Evolutionary conservation across 2,113 vertebrate genomes (phyloP), one percentile per base, ranked within the genome.

Genomic region (Psephotus haematonotus): DNA sequence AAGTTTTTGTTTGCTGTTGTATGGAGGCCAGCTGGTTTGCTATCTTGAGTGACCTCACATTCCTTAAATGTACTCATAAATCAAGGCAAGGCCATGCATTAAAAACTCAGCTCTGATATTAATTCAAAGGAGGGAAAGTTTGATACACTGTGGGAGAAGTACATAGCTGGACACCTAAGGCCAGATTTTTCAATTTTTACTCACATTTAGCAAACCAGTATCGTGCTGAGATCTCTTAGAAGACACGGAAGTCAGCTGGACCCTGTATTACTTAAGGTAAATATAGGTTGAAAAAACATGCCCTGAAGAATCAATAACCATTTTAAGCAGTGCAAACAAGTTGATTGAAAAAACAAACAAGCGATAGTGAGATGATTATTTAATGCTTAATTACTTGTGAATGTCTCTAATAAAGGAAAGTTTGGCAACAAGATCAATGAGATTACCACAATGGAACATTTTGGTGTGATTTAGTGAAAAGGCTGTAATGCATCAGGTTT

Each of bases 61-160:
- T 98, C 97, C 96, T 97, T 92, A 93, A 96, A 96, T 68, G 93
- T 97, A 87, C 83, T 96, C 95, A 94, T 97, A 97, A 98, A 98
- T 98, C 97, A 98, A 96, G 88, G 71, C 94, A 96, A 98, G 96
- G 95, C 95, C 96, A 84, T 97, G 88, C 91, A 31, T 89, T 94
- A 91, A 82, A 87, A 96, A 27, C 78, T 96, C 70, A 65, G 25
- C 39, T 97, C 46, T 96, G 67, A 91, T 83, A 67, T 76, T 76
- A 71, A 59, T 78, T 89, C 67, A 87, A 65, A 87, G 82, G 53
- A 86, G 50, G 31, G n/a, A 63, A 63, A 67, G 53, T 78, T 79
- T 55, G 60, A 46, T 91, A 35, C 25, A 10, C 4, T 67, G 57
- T 79, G 72, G 62, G 57, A 93, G 81, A 74, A 80, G 23, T 62